Conservation (phyloP, 2,113 vertebrate genomes). For the Pedionomus torquatus region DNA sequence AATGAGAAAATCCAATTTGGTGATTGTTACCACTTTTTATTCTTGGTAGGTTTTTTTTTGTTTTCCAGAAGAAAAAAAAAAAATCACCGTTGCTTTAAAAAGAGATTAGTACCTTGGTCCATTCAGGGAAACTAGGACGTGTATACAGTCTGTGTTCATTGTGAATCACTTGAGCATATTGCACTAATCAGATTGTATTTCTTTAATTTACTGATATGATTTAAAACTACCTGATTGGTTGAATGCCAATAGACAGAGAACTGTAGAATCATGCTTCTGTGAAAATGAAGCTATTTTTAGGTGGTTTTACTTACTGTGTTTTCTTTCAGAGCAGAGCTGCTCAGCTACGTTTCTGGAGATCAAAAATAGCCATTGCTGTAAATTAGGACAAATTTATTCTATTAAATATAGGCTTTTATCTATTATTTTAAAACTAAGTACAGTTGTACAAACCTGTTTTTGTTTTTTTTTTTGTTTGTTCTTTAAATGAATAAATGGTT, state of each 20-base stretch:
- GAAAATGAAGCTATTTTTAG: not conserved
- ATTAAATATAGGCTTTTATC: not conserved
- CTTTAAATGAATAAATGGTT: not conserved
- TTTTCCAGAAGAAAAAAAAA: not conserved
- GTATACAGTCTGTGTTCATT: not conserved
- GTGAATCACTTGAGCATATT: conserved; percentile 4
- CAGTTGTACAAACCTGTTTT: not conserved
- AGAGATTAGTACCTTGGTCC: not conserved
- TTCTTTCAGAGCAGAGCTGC: not conserved
- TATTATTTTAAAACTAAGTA: not conserved
- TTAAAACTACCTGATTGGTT: conserved; percentile 2
- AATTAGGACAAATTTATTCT: not conserved
- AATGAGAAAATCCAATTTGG: not conserved
- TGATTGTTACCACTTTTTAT: not conserved
- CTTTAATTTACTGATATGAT: conserved; percentile 19
- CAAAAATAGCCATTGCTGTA: not conserved
- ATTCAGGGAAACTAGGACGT: conserved; percentile 22
- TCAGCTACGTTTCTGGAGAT: not conserved
- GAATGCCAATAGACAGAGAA: not conserved
- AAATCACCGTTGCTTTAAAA: not conserved
- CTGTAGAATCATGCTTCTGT: not conserved
- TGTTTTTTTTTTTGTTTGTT: not conserved
- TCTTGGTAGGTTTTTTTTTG: not conserved
- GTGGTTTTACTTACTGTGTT: not conserved
- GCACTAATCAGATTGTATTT: conserved; percentile 38